phyloP scores from a whole-genome alignment of 2,888 invertebrate species.

The Ectropis crepuscularia region DNA sequence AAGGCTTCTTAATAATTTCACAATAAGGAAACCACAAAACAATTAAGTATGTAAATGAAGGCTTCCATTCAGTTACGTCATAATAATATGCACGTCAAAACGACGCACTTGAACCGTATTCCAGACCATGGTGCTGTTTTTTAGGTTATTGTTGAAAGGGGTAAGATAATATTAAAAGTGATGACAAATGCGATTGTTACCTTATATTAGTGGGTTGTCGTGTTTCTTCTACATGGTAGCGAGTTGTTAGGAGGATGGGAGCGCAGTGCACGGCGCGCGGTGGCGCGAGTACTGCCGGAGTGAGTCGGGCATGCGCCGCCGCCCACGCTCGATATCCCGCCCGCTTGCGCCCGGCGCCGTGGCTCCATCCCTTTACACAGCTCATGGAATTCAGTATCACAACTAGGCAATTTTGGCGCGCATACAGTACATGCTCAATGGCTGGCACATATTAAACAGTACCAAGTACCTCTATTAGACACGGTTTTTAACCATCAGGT shows the following conservation, averaged over 20 bases:
- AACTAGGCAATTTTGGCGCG: not conserved
- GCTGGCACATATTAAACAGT: too few relatives aligned
- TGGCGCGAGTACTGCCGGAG: constrained; percentile 49
- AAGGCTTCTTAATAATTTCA: constrained; percentile 21
- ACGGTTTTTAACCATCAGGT: too few relatives aligned
- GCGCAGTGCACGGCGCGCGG: constrained; percentile 64
- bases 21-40: constrained; percentile 29
- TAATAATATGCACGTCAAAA: constrained; percentile 53
- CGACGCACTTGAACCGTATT: constrained; percentile 61
- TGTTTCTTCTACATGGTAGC: constrained; percentile 58
- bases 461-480: too few relatives aligned
- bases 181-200: constrained; percentile 46
- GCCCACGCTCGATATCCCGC: constrained; percentile 77
- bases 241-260: constrained; percentile 33
- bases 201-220: constrained; percentile 50
- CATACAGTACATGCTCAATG: not conserved
- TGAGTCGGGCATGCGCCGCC: constrained; percentile 62
- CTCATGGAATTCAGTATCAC: not conserved
- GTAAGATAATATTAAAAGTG: not conserved
- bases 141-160: constrained; percentile 15
- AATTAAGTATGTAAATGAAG: constrained; percentile 40
- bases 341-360: constrained; percentile 2
- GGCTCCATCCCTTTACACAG: constrained; percentile 7
- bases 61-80: constrained; percentile 61
- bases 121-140: constrained; percentile 47